Evolutionary conservation across 2,888 invertebrate species (phyloP), one percentile per base, ranked within the genome.

Genomic region (Heteropelma amictum): DNA sequence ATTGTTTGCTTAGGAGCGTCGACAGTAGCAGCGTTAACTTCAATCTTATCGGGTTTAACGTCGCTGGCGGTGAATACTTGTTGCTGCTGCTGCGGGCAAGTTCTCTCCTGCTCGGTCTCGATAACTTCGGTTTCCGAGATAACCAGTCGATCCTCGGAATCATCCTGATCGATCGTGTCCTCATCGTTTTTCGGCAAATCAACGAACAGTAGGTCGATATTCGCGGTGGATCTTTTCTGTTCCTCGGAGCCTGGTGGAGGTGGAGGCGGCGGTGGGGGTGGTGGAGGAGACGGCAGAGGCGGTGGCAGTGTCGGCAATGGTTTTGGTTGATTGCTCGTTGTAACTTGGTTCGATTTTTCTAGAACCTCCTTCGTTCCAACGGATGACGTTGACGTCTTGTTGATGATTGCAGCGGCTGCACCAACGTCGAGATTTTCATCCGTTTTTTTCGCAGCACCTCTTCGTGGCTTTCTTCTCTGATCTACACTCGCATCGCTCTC

Each of bases 41-140:
- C 83, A 40, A 77, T 75, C 4, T 78, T 77, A 38, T 82, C 84
- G 5, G 71, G 42, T 28, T 64, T 74, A 10, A 83, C 82, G 21
- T 60, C 78, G 1, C 1, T 3, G 4, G 68, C 30, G 2, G 92
- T 91, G 80, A 93, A 92, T 0, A 92, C 0, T 5, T 35, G 33
- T 90, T 78, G 93, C 92, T 72, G 92, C 49, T 92, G 92, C 70
- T 92, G 89, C 1, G 92, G 91, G 82, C 93, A 93, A 0, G 92
- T 82, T 21, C 83, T 85, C 2, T 86, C 86, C 26, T 90, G 91
- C 78, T 92, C 92, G 1, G 85, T 82, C 82, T 92, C 92, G 1
- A 92, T 91, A 77, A 93, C 91, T 35, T 93, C 93, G 42, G 92
- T 92, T 54, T 93, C 93, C 7, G 92, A 93, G 71, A 92, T 89